A percentile compares a stretch with the other conserved stretches of the same genome.
Evolutionary conservation across 1,140 invertebrate species (phyloP).

Genomic region (Holotrichia oblita): DNA sequence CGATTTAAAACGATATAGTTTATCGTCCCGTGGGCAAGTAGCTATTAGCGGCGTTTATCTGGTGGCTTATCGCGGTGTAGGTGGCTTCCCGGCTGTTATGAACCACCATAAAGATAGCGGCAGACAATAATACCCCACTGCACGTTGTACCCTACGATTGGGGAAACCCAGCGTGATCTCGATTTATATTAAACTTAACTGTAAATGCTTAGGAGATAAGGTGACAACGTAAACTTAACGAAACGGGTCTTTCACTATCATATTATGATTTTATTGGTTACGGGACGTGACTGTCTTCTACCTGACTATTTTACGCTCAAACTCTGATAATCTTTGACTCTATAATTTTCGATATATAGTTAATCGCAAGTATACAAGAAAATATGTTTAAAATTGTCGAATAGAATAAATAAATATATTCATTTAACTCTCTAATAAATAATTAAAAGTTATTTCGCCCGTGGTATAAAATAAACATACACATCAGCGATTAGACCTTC

Average conservation of each 20-base stretch:
- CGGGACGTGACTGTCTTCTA: neutral
- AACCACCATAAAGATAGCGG: slow-evolving; percentile 44
- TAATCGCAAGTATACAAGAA: no score
- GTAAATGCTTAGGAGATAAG: slow-evolving; percentile 35
- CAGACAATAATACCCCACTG: slow-evolving; percentile 38
- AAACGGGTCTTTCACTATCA: slow-evolving; percentile 17
- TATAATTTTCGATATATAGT: neutral
- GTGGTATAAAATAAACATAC: no score
- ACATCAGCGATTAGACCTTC: no score
- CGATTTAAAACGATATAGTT: slow-evolving; percentile 35
- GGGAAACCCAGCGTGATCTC: slow-evolving; percentile 24
- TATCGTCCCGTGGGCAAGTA: slow-evolving; percentile 28
- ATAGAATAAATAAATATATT: no score
- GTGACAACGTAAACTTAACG: slow-evolving; percentile 33
- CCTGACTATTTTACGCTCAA: neutral
- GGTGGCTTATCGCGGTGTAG: slow-evolving; percentile 43
- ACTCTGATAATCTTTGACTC: neutral
- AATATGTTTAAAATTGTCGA: no score
- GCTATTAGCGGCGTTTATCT: slow-evolving; percentile 45
- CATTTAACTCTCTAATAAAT: no score
- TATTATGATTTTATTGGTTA: neutral
- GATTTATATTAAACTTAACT: slow-evolving; percentile 34
- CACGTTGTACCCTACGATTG: neutral
- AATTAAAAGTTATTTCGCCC: no score
- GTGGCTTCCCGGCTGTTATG: slow-evolving; percentile 42